These are phyloP conservation scores for Potamarius usumacintae DNA, from an alignment of 2,113 vertebrate genomes.

Conservation along the genomic window DNA sequence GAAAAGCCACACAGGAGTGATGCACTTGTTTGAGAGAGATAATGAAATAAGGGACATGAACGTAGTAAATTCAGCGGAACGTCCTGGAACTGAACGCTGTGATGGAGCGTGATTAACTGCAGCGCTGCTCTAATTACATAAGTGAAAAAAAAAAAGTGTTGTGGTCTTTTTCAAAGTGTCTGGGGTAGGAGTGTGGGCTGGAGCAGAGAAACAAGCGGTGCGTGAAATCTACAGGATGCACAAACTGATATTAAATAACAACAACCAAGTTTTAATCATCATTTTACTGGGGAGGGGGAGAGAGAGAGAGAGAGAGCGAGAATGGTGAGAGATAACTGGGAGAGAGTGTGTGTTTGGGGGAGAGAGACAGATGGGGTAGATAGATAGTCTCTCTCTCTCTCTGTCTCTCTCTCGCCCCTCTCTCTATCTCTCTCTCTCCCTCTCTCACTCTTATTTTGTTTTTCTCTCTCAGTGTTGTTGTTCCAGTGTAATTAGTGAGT, in stretches of 20 bases:
- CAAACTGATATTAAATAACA: background rate
- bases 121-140: background rate
- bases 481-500: no score
- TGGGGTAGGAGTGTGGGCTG: background rate
- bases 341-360: no score
- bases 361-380: no score
- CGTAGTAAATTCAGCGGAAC: constrained; percentile 5
- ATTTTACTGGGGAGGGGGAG: background rate
- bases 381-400: no score
- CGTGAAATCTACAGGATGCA: background rate
- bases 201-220: background rate
- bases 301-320: background rate
- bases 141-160: background rate
- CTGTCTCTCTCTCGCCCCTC: no score
- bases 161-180: background rate
- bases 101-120: background rate
- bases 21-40: constrained; percentile 39
- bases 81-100: background rate
- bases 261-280: background rate
- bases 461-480: no score
- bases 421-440: no score
- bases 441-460: no score
- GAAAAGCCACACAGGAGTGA: constrained; percentile 27
- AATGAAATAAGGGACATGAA: constrained; percentile 45
- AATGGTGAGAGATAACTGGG: no score